Percentiles rank a stretch among this genome's conserved stretches.
Conservation (phyloP, 2,888 invertebrate genomes). For the Sclerodermus sp. region DNA sequence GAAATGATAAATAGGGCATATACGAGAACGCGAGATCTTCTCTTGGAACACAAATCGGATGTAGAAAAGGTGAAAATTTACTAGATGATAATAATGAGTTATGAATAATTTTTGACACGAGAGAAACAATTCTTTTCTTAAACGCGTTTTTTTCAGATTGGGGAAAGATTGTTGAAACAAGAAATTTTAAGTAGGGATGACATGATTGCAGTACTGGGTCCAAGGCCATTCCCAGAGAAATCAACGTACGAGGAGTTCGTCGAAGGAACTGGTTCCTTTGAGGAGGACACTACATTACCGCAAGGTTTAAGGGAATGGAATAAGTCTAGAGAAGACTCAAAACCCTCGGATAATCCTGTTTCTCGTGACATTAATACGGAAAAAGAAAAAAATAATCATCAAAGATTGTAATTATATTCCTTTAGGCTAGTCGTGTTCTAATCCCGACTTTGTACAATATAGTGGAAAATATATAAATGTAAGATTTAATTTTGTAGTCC, state of each 20-base stretch:
- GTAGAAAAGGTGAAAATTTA: slow-evolving; percentile 71
- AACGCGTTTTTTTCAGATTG: slow-evolving; percentile 63
- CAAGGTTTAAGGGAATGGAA: slow-evolving; percentile 97
- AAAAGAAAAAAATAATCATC: slow-evolving; percentile 27
- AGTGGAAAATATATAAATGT: slow-evolving; percentile 35
- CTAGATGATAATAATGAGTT: neutral
- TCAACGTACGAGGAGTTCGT: slow-evolving; percentile 99
- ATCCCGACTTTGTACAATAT: slow-evolving; percentile 43
- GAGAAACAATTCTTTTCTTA: neutral
- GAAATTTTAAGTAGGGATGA: slow-evolving; percentile 95
- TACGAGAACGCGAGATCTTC: slow-evolving; percentile 74
- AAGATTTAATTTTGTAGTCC: no score
- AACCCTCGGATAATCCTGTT: slow-evolving; percentile 6
- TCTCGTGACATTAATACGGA: slow-evolving; percentile 12
- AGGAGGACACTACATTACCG: slow-evolving; percentile 93
- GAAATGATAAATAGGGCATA: slow-evolving; percentile 77
- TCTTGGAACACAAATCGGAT: slow-evolving; percentile 79
- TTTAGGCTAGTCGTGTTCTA: slow-evolving; percentile 34
- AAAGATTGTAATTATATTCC: slow-evolving; percentile 38
- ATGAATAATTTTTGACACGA: no score
- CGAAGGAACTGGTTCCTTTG: slow-evolving; percentile 95
- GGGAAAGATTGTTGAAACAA: slow-evolving; percentile 85
- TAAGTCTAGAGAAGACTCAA: slow-evolving; percentile 62
- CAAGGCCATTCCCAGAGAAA: slow-evolving; percentile 95
- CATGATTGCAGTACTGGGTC: slow-evolving; percentile 94